These are phyloP conservation scores for Babylonia areolata DNA, from an alignment of 1,140 invertebrate species.

Conservation along the genomic window DNA sequence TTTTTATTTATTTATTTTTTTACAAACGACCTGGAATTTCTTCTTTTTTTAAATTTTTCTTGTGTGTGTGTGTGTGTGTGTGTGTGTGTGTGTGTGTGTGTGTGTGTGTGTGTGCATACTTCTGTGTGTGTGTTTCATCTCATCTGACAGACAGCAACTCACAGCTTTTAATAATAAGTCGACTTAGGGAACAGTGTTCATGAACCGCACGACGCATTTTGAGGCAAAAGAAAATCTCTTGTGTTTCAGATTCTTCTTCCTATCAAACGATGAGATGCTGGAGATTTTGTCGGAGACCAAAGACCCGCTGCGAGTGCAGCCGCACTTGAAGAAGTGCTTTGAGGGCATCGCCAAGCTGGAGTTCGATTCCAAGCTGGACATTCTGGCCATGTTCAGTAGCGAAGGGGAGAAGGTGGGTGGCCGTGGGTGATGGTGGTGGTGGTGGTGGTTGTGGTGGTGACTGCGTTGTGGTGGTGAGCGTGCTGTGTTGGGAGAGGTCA, in stretches of 20 bases:
- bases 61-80: not conserved
- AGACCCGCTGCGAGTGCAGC: conserved; percentile 76
- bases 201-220: too few relatives aligned
- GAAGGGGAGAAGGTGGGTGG: conserved; percentile 72
- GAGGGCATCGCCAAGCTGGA: conserved; percentile 76
- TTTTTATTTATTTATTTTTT: too few relatives aligned
- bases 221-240: too few relatives aligned
- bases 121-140: not conserved
- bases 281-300: conserved; percentile 78
- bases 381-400: conserved; percentile 75
- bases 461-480: too few relatives aligned
- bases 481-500: too few relatives aligned
- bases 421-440: too few relatives aligned
- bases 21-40: too few relatives aligned
- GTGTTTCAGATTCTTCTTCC: conserved; percentile 74
- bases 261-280: conserved; percentile 77
- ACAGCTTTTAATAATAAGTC: too few relatives aligned
- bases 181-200: too few relatives aligned
- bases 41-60: too few relatives aligned
- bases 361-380: conserved; percentile 75
- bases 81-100: not conserved
- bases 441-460: too few relatives aligned
- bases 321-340: conserved; percentile 77
- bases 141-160: too few relatives aligned
- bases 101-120: not conserved